Conservation (phyloP, 1,140 invertebrate genomes). For the Cydia amplana region DNA sequence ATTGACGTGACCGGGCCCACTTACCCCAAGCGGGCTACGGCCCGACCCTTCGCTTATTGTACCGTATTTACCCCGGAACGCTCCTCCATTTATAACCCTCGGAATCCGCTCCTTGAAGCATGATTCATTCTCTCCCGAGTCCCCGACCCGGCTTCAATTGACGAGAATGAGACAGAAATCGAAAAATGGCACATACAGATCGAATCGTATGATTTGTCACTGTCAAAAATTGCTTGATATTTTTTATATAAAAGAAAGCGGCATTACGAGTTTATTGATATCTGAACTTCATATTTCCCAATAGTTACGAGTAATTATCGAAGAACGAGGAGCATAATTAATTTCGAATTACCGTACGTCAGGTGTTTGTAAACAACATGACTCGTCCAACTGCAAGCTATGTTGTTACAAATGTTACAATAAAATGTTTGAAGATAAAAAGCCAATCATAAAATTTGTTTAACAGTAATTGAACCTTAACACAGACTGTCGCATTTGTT, state of each 20-base stretch:
- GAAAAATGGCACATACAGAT: conserved; percentile 14
- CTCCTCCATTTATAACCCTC: conserved; percentile 74
- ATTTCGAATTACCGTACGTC: conserved; percentile 5
- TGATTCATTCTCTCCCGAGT: conserved; percentile 69
- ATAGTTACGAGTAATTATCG: not conserved
- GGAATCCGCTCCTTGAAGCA: conserved; percentile 76
- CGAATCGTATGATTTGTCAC: not conserved
- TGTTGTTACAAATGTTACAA: not conserved
- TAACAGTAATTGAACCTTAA: conserved; percentile 37
- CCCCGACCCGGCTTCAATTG: conserved; percentile 61
- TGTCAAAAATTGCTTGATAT: no score
- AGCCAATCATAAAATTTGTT: conserved; percentile 28
- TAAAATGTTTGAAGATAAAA: not conserved
- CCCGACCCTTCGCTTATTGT: conserved; percentile 74
- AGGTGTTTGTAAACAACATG: conserved; percentile 16
- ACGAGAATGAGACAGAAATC: conserved; percentile 61
- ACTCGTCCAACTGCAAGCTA: conserved; percentile 8
- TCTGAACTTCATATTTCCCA: not conserved
- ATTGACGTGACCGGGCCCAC: conserved; percentile 72
- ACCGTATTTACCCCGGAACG: conserved; percentile 73
- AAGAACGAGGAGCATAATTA: conserved; percentile 3
- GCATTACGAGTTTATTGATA: not conserved
- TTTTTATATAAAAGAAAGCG: not conserved
- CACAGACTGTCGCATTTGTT: conserved; percentile 39
- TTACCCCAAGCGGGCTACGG: conserved; percentile 68